phyloP scores from a whole-genome alignment of 2,113 vertebrate species.

The Ursus arctos region DNA sequence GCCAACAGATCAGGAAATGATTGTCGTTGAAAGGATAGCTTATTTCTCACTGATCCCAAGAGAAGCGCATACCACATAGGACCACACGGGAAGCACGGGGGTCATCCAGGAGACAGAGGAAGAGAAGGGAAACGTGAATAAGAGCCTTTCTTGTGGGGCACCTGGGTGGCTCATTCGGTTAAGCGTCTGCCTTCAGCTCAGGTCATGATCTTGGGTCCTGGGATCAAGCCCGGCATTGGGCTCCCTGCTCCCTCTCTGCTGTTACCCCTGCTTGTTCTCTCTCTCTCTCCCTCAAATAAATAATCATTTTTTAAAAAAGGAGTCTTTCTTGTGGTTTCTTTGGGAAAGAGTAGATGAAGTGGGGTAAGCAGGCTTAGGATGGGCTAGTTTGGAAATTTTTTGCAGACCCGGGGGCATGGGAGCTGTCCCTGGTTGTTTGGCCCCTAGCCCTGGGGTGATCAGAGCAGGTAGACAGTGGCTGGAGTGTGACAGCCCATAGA shows the following conservation, averaged over 20 bases:
- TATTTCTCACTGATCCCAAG: neutral
- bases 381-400: neutral
- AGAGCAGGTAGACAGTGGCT: neutral
- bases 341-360: neutral
- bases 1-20: neutral
- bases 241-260: too few relatives aligned
- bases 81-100: fast-evolving
- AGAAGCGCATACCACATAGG: neutral
- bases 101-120: neutral
- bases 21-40: neutral
- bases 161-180: too few relatives aligned
- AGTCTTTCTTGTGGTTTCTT: neutral
- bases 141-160: neutral
- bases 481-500: neutral
- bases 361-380: neutral
- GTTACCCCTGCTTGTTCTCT: too few relatives aligned
- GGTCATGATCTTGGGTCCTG: too few relatives aligned
- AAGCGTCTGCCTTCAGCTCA: too few relatives aligned
- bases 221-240: too few relatives aligned
- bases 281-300: too few relatives aligned
- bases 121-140: neutral
- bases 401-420: neutral
- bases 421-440: neutral
- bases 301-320: neutral
- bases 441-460: neutral